A percentile compares a stretch with the other conserved stretches of the same genome.
phyloP scores from a whole-genome alignment of 2,113 vertebrate genomes.

The Callorhinus ursinus region DNA sequence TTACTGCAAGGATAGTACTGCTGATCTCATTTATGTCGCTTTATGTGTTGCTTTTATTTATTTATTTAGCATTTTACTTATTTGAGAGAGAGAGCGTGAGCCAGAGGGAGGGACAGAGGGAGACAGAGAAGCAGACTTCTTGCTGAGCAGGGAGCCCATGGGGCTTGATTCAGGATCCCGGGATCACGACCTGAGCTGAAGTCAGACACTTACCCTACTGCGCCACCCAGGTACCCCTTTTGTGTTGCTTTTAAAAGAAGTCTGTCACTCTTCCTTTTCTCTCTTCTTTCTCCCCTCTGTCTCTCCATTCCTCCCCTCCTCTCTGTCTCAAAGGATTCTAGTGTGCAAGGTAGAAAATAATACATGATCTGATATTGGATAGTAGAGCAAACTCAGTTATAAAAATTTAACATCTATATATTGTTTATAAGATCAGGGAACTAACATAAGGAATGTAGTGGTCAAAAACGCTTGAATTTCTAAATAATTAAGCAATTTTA shows the following conservation, averaged over 20 bases:
- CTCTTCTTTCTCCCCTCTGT: background rate
- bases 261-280: background rate
- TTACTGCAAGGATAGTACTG: background rate
- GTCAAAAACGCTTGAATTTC: background rate
- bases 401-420: background rate
- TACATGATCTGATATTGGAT: background rate
- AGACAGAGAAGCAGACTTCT: background rate
- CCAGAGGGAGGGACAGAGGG: background rate
- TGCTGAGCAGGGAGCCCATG: background rate
- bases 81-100: background rate
- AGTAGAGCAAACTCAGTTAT: background rate
- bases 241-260: background rate
- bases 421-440: background rate
- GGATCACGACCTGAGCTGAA: background rate
- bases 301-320: background rate
- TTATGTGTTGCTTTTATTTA: background rate
- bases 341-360: background rate
- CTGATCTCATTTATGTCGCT: background rate
- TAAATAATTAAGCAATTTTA: background rate
- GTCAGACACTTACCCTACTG: background rate
- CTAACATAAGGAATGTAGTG: background rate
- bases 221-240: background rate
- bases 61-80: too few relatives aligned
- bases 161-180: background rate
- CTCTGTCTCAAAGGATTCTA: background rate